Base-by-base conservation (phyloP, 2,113 vertebrate species). In the Cebidichthys violaceus region DNA sequence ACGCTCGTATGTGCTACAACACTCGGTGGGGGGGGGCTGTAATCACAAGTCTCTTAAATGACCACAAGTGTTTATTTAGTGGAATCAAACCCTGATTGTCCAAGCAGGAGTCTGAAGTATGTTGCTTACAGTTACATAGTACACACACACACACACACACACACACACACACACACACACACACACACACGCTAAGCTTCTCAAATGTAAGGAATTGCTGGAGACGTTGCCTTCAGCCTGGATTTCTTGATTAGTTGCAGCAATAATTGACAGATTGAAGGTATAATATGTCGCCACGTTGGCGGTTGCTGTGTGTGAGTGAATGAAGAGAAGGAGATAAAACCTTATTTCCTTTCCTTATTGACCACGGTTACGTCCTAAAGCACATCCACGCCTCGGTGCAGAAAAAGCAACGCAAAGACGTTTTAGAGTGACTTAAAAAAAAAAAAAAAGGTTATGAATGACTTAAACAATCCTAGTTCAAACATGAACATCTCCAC, bases 401-500 rank as follows among this genome's bases (percentile, higher is more conserved):
- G 33, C 33, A 33, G 33, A 33, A 33, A 33, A 33, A n/a, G n/a
- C n/a, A n/a, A n/a, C n/a, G 33, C 33, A 33, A 33, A 33, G 33
- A n/a, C n/a, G n/a, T n/a, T 33, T 33, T 33, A 33, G 33, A 33
- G 5, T 33, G 31, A 33, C 31, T 33, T 33, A 4, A 33, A 4
- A n/a, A n/a, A n/a, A n/a, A n/a, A n/a, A n/a, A n/a, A n/a, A 33
- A 2, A 33, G 31, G 43, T 43, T 13, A 11, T 43, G 18, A 64
- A 64, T 64, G 8, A 39, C 35, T 64, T 55, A 29, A 17, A 55
- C 17, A 35, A 71, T 70, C 66, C 33, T 55, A 35, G 31, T 74
- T 77, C 9, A 70, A 81, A 59, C 85, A 57, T 14, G 71, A 27
- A 71, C 33, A 24, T 52, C 68, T 43, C 73, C 43, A 69, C 70